Base-by-base conservation (phyloP, 2,113 vertebrate genomes). In the Chionis minor region DNA sequence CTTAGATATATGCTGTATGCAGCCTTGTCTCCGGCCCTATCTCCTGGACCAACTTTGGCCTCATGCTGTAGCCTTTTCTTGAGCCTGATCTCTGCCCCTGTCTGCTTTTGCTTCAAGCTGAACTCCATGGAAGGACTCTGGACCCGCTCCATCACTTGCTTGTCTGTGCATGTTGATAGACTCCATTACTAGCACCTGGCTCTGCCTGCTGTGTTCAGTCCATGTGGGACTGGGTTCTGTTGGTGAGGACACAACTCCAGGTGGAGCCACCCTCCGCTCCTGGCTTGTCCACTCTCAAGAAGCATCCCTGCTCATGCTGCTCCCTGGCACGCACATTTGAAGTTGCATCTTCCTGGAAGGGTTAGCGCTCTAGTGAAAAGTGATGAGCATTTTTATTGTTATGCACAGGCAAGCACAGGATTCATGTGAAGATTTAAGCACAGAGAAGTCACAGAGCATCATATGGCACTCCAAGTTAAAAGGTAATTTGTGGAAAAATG, bases 261-360 rank as follows among this genome's bases (percentile, higher is more conserved):
- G 7, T 17, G 2, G 22, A 77, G 30, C 5, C 18, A 69, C 16
- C 8, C 9, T 38, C 2, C 0, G 14, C 51, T 65, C 23, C 30
- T n/a, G 45, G 19, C 23, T 82, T 23, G 2, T n/a, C 22, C 0
- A 1, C 9, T 56, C 24, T 51, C 0, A 5, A 81, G 63, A 18
- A 90, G 15, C 54, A 54, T 22, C 38, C 26, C 33, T 47, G 4
- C 9, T 69, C 44, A 23, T 77, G n/a, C 44, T 65, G 44, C 20
- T 85, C 3, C 17, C 38, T 15, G 12, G 27, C 8, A 3, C 17
- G 49, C 35, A n/a, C 8, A 21, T 65, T 67, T 72, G 28, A 95
- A 86, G 20, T 5, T 72, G 7, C 9, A 28, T 21, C 59, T 49
- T 83, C 40, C 24, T 81, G 47, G 19, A 70, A 78, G 7, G 35